phyloP scores from a whole-genome alignment of 2,888 invertebrate species.

The Clusia tigrina region DNA sequence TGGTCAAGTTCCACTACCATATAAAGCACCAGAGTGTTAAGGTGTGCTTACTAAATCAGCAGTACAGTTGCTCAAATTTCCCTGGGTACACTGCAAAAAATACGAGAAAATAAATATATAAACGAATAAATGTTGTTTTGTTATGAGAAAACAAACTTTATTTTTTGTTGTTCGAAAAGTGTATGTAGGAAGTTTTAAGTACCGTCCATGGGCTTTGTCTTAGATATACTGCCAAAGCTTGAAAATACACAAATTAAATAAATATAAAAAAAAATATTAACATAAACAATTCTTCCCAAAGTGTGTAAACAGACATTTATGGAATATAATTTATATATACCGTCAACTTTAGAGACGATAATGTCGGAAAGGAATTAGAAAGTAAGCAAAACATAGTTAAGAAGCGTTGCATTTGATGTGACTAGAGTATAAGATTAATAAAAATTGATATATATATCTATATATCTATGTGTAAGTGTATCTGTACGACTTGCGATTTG shows the following conservation, averaged over 20 bases:
- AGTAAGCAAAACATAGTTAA: conserved; percentile 8
- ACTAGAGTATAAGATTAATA: conserved; percentile 14
- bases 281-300: conserved; percentile 12
- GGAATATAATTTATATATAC: conserved; percentile 11
- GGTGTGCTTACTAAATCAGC: too few species aligned
- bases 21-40: too few species aligned
- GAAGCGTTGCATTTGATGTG: not conserved
- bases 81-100: not conserved
- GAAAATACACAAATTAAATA: conserved; percentile 25
- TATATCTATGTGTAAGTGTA: not conserved
- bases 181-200: conserved; percentile 42
- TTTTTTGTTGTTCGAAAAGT: not conserved
- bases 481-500: not conserved
- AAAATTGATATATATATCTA: not conserved
- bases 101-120: not conserved
- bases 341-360: too few species aligned
- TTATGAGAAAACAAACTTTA: not conserved
- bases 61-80: too few species aligned
- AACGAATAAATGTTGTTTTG: not conserved
- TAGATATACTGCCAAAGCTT: conserved; percentile 37
- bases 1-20: too few species aligned
- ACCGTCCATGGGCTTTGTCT: conserved; percentile 63
- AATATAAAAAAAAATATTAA: not conserved
- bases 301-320: not conserved
- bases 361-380: too few species aligned